Base-by-base conservation (phyloP, 1,140 invertebrate species). In the Drosophila leontia region DNA sequence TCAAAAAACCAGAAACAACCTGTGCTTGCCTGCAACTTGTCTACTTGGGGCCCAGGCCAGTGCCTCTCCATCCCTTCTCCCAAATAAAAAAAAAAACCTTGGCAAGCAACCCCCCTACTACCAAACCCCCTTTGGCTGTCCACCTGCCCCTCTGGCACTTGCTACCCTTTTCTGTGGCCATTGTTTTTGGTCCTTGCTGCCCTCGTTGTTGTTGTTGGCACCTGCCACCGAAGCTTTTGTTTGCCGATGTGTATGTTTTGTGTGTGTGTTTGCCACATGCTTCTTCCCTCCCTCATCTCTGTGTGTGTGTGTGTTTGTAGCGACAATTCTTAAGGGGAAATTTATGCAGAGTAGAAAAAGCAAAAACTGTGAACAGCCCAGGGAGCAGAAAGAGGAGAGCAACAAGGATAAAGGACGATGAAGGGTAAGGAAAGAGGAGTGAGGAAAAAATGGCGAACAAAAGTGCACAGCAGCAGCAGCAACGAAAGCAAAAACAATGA, bases 291-390 rank as follows among this genome's bases (percentile, higher is more conserved):
- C 19, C 34, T 15, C 8, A 3, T 58, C 12, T 64, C 23, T 13
- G 19, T 23, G 50, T 12, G 71, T n/a, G n/a, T 67, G 35, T 63
- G 44, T 76, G 35, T 60, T 42, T 50, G 58, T 19, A 57, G 59
- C 84, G 65, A 78, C 80, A 90, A 88, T 84, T 80, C 85, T 90
- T 88, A 70, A 85, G 85, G 85, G 85, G 64, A 88, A 88, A 88
- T 88, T 88, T 88, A 88, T 88, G 85, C 85, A 82, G 65, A 88
- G 80, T 65, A 78, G 75, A 65, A 76, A 82, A 69, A 58, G 51
- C 69, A 59, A 61, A 62, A 68, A 70, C 62, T 70, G 67, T 68
- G 48, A 70, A 68, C 62, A 45, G 62, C 48, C 67, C 32, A 39
- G 67, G 62, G 67, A 70, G 67, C 67, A 23, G 32, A 39, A 67